Evolutionary conservation across 1,140 invertebrate genomes (phyloP), one percentile per base, ranked within the genome.

Genomic region (Alviniconcha marisindica): DNA sequence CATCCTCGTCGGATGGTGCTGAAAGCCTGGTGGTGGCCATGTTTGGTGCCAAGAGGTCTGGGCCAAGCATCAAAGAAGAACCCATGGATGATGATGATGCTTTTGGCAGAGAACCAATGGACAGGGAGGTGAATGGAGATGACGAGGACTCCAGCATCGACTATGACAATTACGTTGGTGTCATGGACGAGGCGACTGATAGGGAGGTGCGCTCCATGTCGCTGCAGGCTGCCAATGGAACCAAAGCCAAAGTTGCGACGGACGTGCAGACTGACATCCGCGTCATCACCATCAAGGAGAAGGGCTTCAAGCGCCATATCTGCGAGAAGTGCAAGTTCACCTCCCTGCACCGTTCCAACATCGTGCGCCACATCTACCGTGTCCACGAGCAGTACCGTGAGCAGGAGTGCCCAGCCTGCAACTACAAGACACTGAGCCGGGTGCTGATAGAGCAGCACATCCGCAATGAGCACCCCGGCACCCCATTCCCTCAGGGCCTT

Each of bases 241-340:
- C 54, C 12, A 74, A 82, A n/a, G 69, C 81, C n/a, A 74, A 76
- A 38, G 42, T 71, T 24, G 83, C 83, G 28, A 77, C 83, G 18
- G 86, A 87, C 76, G 86, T 87, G n/a, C 83, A 74, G 33, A 87
- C 86, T 33, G 83, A 79, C 60, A 87, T 87, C 54, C 82, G 85
- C 36, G 84, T 87, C 21, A 69, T 87, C 24, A 85, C 83, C 36
- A 42, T 83, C 28, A 78, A 80, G 38, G 84, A 87, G 31, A 83
- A 81, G 5, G 66, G 63, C 18, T 56, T 84, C 44, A 85, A 83
- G 74, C 82, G 84, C 31, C 85, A 84, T 71, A 82, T 81, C 15
- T 87, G 86, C 78, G 86, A 87, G 69, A 82, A 76, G 36, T 87
- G 86, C 71, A 84, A 81, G 44, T 87, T 87, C 56, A 87, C 86